Percentiles rank a stretch among this genome's conserved stretches.
phyloP scores from a whole-genome alignment of 2,888 invertebrate genomes.

The Rotaria sp. region DNA sequence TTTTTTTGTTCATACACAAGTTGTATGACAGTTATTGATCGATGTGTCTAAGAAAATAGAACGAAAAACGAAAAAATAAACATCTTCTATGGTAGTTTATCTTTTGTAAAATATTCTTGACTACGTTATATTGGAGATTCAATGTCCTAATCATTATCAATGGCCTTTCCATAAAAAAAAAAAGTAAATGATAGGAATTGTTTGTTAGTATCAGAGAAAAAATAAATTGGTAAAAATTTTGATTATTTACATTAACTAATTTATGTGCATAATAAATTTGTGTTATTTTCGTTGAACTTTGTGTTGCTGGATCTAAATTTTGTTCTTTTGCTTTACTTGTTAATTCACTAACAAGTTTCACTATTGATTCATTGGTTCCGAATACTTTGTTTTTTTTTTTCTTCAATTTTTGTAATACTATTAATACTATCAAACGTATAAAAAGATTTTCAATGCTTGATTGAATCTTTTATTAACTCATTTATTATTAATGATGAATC shows the following conservation, averaged over 20 bases:
- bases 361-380: background rate
- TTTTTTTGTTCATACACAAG: no score
- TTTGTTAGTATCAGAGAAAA: no score
- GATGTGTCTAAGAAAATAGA: no score
- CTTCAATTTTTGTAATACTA: background rate
- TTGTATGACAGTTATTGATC: no score
- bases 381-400: no score
- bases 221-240: no score
- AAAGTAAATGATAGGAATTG: background rate
- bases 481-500: background rate
- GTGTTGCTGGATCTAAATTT: background rate
- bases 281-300: background rate
- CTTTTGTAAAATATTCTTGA: no score
- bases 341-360: background rate
- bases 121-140: no score
- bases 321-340: background rate
- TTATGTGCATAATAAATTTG: background rate
- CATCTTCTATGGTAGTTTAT: no score
- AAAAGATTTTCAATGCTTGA: background rate
- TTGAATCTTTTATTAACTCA: background rate
- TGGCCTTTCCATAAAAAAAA: no score
- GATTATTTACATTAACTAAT: background rate
- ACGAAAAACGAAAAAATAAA: no score
- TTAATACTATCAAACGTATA: background rate
- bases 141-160: no score